A percentile compares a stretch with the other conserved stretches of the same genome.
Evolutionary conservation across 2,797 vertebrate species (phyloP).

Genomic region (Orestias chungarensis): DNA sequence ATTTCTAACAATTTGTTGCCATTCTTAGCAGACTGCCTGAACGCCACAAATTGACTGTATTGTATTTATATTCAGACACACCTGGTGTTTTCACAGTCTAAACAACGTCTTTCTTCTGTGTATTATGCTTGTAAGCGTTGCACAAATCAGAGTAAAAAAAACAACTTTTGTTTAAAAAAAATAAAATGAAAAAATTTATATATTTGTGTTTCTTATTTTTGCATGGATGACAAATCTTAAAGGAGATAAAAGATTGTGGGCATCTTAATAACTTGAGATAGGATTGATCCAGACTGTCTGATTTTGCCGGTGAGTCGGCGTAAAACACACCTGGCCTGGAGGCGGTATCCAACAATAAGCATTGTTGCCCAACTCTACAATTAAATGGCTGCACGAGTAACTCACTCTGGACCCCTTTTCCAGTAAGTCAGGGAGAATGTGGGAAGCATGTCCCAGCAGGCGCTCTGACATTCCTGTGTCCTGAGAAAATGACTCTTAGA

Average conservation of each 20-base stretch:
- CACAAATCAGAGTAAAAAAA: conserved; percentile 36
- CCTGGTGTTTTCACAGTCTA: conserved; percentile 44
- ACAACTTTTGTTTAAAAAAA: conserved; percentile 28
- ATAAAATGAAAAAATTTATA: conserved; percentile 24
- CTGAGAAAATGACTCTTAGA: conserved; percentile 82
- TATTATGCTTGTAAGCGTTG: conserved; percentile 44
- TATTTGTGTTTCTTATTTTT: conserved; percentile 20
- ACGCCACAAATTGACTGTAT: conserved; percentile 44
- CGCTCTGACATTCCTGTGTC: conserved; percentile 80
- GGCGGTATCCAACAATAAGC: conserved; percentile 11
- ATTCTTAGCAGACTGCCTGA: conserved; percentile 39
- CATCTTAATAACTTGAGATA: conserved; percentile 18
- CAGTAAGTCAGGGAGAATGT: conserved; percentile 65
- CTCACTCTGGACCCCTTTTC: conserved; percentile 61
- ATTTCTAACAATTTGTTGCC: conserved; percentile 66
- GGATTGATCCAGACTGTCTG: conserved; percentile 57
- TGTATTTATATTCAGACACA: conserved; percentile 73
- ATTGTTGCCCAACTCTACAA: conserved; percentile 54
- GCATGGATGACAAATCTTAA: background rate
- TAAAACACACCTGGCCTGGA: conserved; percentile 47
- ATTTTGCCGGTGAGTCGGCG: conserved; percentile 67
- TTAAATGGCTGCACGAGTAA: conserved; percentile 47
- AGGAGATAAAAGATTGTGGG: conserved; percentile 6
- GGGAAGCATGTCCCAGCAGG: conserved; percentile 75
- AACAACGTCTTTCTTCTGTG: conserved; percentile 55